These are phyloP conservation scores for Triplophysa tibetana DNA, from an alignment of 2,113 vertebrate genomes.

Conservation along the genomic window DNA sequence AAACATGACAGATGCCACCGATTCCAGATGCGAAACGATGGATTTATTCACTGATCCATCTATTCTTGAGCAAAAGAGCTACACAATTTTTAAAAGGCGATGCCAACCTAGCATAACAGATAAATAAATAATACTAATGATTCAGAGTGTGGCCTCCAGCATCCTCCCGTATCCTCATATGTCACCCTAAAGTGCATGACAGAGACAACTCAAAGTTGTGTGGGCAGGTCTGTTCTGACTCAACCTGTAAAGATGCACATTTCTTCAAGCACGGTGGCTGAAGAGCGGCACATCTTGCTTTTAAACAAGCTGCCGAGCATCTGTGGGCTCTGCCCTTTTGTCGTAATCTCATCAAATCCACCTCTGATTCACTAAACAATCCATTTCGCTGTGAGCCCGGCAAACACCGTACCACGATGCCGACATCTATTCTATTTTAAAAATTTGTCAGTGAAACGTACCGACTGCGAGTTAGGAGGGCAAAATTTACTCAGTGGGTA, in stretches of 20 bases:
- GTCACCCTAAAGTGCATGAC: slow-evolving; percentile 18
- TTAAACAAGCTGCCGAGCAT: slow-evolving; percentile 11
- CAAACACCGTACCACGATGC: not conserved
- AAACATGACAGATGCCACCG: not conserved
- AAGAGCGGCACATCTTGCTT: slow-evolving; percentile 7
- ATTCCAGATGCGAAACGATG: not conserved
- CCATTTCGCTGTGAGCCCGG: not conserved
- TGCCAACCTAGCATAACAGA: slow-evolving; percentile 13
- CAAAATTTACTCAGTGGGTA: slow-evolving; percentile 38
- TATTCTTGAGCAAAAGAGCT: not conserved
- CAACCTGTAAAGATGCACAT: slow-evolving; percentile 14
- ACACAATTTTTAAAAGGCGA: not conserved
- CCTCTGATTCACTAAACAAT: not conserved
- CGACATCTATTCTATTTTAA: slow-evolving; percentile 19
- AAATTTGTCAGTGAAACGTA: slow-evolving; percentile 20
- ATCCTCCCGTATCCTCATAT: slow-evolving; percentile 26
- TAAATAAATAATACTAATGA: slow-evolving; percentile 18
- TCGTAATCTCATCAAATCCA: slow-evolving; percentile 37
- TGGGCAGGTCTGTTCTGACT: slow-evolving; percentile 28
- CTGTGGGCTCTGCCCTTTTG: slow-evolving; percentile 25
- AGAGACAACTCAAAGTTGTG: slow-evolving; percentile 8
- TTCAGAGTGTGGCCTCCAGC: slow-evolving; percentile 17
- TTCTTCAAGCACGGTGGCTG: slow-evolving; percentile 2
- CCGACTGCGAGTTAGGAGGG: slow-evolving; percentile 30
- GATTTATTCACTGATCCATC: not conserved